Evolutionary conservation across 2,888 invertebrate species (phyloP), one percentile per base, ranked within the genome.

Genomic region (Amphimallon solstitiale): DNA sequence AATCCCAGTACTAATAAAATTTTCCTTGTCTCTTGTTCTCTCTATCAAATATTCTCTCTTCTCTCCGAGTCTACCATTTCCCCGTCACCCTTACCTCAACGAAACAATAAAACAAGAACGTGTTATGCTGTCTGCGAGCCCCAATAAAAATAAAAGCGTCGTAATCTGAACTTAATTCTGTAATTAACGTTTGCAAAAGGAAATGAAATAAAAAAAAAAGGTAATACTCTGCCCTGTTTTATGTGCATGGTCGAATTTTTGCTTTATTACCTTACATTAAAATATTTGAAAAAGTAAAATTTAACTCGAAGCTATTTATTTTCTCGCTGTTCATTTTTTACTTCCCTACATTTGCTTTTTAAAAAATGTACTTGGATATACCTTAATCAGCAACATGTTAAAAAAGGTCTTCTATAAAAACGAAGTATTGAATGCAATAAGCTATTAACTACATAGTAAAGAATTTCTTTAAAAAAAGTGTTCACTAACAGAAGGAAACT

Each of bases 41-140:
- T 12, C 17, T 52, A 17, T 38, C 40, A 14, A 40, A 56, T 40
- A 56, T 40, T 19, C 23, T 52, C 52, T 37, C 40, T 14, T 21
- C 40, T 40, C 43, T 15, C 40, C 9, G 40, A 14, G 21, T 23
- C 40, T n/a, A 6, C 38, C 6, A 19, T 15, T 38, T 37, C 19
- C 12, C 37, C 56, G 21, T 38, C 56, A 40, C 56, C 40, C 14
- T 56, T 43, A 56, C 56, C 56, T 56, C 56, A 40, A 56, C 56
- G 56, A 56, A 56, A 56, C 56, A 43, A 56, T 56, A 56, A 56
- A 56, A 56, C 56, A 56, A 56, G 56, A 56, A 56, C 56, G 56
- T 56, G 56, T 56, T 56, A 56, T 56, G 56, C 56, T 21, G 56
- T 56, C 40, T 43, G 56, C 56, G 40, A 56, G 21, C 40, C 40